These are phyloP conservation scores for Pelodiscus sinensis DNA, from an alignment of 2,113 vertebrate genomes.

Conservation along the genomic window DNA sequence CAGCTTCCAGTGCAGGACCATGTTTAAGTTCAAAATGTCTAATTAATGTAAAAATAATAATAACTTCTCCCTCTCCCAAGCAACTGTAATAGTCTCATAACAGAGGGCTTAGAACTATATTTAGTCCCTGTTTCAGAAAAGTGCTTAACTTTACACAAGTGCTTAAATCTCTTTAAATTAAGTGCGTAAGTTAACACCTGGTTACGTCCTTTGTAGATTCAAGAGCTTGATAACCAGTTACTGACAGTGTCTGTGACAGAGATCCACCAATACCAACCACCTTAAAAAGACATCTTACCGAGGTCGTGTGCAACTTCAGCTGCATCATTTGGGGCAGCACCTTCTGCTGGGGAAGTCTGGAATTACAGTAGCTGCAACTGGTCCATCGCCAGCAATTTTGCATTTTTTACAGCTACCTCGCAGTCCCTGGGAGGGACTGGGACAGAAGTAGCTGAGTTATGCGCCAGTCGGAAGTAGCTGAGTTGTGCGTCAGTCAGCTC, in stretches of 20 bases:
- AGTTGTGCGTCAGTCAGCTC: no score
- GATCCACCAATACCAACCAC: background rate
- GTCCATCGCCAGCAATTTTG: background rate
- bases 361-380: background rate
- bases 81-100: background rate
- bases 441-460: accelerated
- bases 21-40: conserved; percentile 36
- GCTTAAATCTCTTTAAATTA: background rate
- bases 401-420: background rate
- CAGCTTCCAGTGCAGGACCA: background rate
- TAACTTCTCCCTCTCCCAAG: background rate
- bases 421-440: background rate
- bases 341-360: background rate
- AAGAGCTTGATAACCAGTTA: accelerated
- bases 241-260: background rate
- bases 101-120: background rate
- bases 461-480: no score
- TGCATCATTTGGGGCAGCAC: background rate
- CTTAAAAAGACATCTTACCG: background rate
- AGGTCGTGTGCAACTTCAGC: accelerated
- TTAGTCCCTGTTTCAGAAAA: conserved; percentile 17
- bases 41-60: background rate
- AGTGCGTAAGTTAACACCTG: background rate
- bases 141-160: background rate
- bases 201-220: background rate